Evolutionary conservation across 2,797 vertebrate species (phyloP), one percentile per base, ranked within the genome.

Genomic region (Neosilurus mollespiculum): DNA sequence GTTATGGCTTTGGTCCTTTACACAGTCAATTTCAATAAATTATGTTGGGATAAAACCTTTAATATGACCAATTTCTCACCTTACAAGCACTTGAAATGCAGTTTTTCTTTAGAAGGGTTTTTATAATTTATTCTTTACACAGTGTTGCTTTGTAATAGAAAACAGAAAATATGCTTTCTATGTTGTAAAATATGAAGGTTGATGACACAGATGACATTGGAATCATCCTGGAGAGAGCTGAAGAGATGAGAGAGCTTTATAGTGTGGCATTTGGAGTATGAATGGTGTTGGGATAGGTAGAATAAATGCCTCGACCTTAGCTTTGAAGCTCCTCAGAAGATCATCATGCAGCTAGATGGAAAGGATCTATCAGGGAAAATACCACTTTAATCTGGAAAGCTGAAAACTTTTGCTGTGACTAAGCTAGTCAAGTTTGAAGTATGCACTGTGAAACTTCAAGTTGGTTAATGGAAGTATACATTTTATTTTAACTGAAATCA

Each of bases 231-330:
- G 51, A 37, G 12, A 18, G 51, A 34, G 2, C 22, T 65, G 26
- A 67, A 54, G 26, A 53, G 78, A 51, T 80, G 9, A 78, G 30
- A 64, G 77, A 0, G 7, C 43, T 64, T 34, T 8, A 20, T 43
- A 67, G 49, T 80, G 64, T 80, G 78, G 49, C 78, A 67, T 80
- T 80, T 80, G 78, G 10, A 80, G 51, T 67, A 26, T 51, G 24
- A 67, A 80, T 34, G 18, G 34, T 80, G 49, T 24, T 66, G 49
- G 24, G n/a, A 66, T 61, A 54, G 24, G 30, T 66, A 43, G 2
- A 43, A 30, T 66, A 80, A 54, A 80, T 80, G 15, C 16, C 26
- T 66, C n/a, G 26, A 22, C 78, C 62, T 80, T 37, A 53, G 78
- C 62, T 54, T 18, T 26, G 14, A 72, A 72, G n/a, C n/a, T 0